Evolutionary conservation across 2,888 invertebrate genomes (phyloP), one percentile per base, ranked within the genome.

Genomic region (Apantesis nais): DNA sequence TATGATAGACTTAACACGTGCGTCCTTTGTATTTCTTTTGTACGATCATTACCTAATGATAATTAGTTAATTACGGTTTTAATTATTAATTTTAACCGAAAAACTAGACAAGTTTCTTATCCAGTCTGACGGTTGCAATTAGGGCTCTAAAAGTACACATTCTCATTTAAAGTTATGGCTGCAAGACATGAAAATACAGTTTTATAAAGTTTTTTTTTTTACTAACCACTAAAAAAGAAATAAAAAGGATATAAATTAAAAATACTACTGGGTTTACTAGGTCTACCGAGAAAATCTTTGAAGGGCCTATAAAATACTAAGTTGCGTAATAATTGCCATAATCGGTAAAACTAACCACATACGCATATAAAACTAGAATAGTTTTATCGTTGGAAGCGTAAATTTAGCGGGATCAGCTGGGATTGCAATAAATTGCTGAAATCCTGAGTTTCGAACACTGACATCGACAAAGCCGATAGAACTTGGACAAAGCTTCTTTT

Each of bases 21-120:
- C 91, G 93, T 95, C 95, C 94, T 94, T 92, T 92, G 92, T 93
- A 88, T 92, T 93, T 92, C 90, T 90, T 92, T 87, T 90, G 89
- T 84, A 88, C 85, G 86, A 90, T 87, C 83, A 90, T 88, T 89
- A 93, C 92, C 92, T 95, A 94, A 94, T 93, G 93, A 95, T 95
- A 95, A 95, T 95, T 95, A 95, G 95, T 95, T 95, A 95, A 95
- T 95, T 95, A 95, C 95, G 95, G 95, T 95, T 95, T 89, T 92
- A 95, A 95, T 93, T 91, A 94, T 92, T 95, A 94, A 93, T 93
- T 92, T 91, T 93, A 94, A 94, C 89, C 87, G 90, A 90, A 93
- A 86, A 92, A 93, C 91, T 93, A 92, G 93, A 92, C n/a, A n/a
- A n/a, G n/a, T n/a, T n/a, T n/a, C n/a, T n/a, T n/a, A n/a, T n/a